A percentile compares a stretch with the other conserved stretches of the same genome.
These are phyloP conservation scores for Solenopsis fugax DNA, from an alignment of 1,140 invertebrate genomes.

Conservation along the genomic window DNA sequence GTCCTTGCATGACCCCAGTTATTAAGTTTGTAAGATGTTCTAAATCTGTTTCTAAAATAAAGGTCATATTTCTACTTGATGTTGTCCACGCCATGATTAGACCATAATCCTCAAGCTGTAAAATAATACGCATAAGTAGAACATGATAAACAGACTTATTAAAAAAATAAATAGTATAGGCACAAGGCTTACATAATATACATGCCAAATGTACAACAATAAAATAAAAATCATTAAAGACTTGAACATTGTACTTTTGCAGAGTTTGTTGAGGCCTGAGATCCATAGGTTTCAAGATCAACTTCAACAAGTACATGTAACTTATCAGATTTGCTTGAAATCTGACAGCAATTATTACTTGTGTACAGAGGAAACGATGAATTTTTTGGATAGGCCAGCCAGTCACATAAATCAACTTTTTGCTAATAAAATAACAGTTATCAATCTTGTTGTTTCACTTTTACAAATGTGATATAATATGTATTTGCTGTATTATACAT, in stretches of 20 bases:
- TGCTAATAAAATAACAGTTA: conserved; percentile 81
- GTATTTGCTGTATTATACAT: conserved; percentile 75
- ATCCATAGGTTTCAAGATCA: conserved; percentile 82
- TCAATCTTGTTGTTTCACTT: conserved; percentile 16
- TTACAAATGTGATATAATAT: conserved; percentile 76
- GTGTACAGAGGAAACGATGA: conserved; percentile 86
- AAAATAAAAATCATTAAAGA: conserved; percentile 18
- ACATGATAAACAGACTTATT: background rate
- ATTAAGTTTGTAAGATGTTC: conserved; percentile 88
- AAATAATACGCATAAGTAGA: conserved; percentile 38
- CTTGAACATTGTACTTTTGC: conserved; percentile 79
- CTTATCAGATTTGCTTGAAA: conserved; percentile 76
- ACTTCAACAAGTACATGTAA: conserved; percentile 87
- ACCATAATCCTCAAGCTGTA: conserved; percentile 90
- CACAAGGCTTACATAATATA: conserved; percentile 31
- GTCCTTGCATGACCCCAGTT: conserved; percentile 87
- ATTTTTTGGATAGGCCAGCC: conserved; percentile 86
- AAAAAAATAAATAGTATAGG: conserved; percentile 29
- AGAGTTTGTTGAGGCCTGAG: conserved; percentile 75
- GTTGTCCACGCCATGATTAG: conserved; percentile 89
- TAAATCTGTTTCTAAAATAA: conserved; percentile 89
- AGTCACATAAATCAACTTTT: conserved; percentile 86
- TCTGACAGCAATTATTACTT: conserved; percentile 78
- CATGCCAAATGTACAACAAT: conserved; percentile 10
- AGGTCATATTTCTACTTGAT: conserved; percentile 87